Evolutionary conservation across 2,888 invertebrate species (phyloP), one percentile per base, ranked within the genome.

Genomic region (Sarcophaga caerulescens): DNA sequence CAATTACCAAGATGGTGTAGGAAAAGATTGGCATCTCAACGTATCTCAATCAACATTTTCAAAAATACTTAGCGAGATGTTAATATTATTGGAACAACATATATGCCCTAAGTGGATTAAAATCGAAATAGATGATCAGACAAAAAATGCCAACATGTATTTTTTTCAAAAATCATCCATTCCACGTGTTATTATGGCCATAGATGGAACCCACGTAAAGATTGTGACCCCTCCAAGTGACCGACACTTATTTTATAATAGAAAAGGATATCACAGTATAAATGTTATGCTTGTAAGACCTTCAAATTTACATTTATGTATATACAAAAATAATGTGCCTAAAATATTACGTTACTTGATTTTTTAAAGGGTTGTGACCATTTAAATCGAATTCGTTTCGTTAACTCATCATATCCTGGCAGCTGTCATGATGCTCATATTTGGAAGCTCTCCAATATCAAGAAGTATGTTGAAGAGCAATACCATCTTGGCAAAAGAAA

Each of bases 171-270:
- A 69, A 23, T 52, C 17, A 8, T 52, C 69, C 14, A 52, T 23
- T 14, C 69, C 52, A 23, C 14, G 69, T 14, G 5, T 52, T 5
- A 57, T 52, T 6, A 52, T 52, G 69, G 69, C 69, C 1, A 52
- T 69, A 6, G 69, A 52, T 69, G 47, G 69, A 57, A 69, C 69
- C 3, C 69, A 69, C 21, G 47, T 69, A 12, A 69, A 52, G 21
- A 57, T 69, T 52, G 10, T 47, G 11, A 69, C 69, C 3, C 52
- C 25, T 11, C 6, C 69, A 69, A 52, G 8, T 23, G 52, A 12
- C 12, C 57, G 69, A 6, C 25, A 63, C 21, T 63, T 63, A 4
- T 63, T 25, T 63, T 25, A 63, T 12, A 63, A 63, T 21, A 25
- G 62, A 63, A 63, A 63, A 63, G 21, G 62, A 19, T 63, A 63